These are phyloP conservation scores for Ethmia dodecea DNA, from an alignment of 2,888 invertebrate species.

Conservation along the genomic window DNA sequence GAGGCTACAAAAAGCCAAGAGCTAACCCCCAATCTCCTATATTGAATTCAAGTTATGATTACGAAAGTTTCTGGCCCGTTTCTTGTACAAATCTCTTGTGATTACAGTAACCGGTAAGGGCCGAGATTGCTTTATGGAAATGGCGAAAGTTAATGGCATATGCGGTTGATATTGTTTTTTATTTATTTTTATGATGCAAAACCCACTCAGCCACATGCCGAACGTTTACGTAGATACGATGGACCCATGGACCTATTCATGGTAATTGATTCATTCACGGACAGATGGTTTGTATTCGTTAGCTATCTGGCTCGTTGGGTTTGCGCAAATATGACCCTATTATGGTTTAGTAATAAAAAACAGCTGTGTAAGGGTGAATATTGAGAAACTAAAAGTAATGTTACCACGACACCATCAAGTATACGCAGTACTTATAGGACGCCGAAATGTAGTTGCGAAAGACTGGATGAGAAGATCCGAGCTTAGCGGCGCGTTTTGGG, in stretches of 20 bases:
- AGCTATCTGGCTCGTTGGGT: slow-evolving; percentile 33
- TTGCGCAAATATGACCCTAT: slow-evolving; percentile 16
- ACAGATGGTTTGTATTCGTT: slow-evolving; percentile 44
- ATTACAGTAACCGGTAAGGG: slow-evolving; percentile 10
- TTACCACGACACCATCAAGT: too few species aligned
- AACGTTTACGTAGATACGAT: slow-evolving; percentile 4
- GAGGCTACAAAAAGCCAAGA: slow-evolving; percentile 46
- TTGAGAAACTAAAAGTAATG: too few species aligned
- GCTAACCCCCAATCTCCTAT: slow-evolving; percentile 38
- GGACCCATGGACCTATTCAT: slow-evolving; percentile 16
- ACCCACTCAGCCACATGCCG: slow-evolving; percentile 45
- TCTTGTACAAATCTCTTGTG: slow-evolving; percentile 29
- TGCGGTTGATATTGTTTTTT: too few species aligned
- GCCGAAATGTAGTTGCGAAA: too few species aligned
- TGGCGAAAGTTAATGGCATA: too few species aligned
- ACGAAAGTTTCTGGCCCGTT: slow-evolving; percentile 42
- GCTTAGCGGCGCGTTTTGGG: too few species aligned
- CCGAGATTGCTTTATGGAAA: too few species aligned
- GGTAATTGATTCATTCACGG: slow-evolving; percentile 33
- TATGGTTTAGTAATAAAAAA: slow-evolving; percentile 10
- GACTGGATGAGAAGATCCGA: too few species aligned
- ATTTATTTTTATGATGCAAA: slow-evolving; percentile 31
- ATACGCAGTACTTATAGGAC: too few species aligned
- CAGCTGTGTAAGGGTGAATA: slow-evolving; percentile 10
- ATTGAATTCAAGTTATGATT: slow-evolving; percentile 62